Evolutionary conservation across 2,797 vertebrate genomes (phyloP), one percentile per base, ranked within the genome.

Genomic region (Melanotaenia nigrans): DNA sequence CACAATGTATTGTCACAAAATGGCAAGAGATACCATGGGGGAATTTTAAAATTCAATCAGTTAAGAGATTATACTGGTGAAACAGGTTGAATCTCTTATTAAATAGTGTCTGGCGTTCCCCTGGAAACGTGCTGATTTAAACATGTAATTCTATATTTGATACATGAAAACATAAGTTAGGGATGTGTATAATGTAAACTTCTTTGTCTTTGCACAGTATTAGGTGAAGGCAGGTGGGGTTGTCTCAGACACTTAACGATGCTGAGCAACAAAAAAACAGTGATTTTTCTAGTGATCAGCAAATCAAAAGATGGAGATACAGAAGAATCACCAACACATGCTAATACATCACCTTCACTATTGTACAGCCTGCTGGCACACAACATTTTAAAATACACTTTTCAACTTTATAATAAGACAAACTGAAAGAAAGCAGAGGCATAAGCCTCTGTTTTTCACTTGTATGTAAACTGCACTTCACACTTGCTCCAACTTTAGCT

Each of bases 1-100:
- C 59, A 72, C 60, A 32, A 73, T 84, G 70, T 76, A 78, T 82
- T 84, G 82, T 82, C 60, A 75, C 66, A 38, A 82, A 86, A 68
- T 65, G 12, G 65, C 56, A 58, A 72, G 25, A 32, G 69, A 82
- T 56, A 72, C 65, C 22, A 24, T 53, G 12, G 65, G 62, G 38
- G 60, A 65, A 75, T 76, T 81, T 77, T 42, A 13, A 69, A 73
- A 77, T 81, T 78, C 40, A 20, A 68, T 60, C 22, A 55, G 58
- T 79, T 85, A 18, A 47, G 60, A 68, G 65, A 79, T 76, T 61
- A 73, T 68, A 38, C 38, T n/a, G 47, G 51, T 58, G 33, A 61
- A 86, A 79, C 67, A 14, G 33, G 61, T 61, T 12, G 56, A 64
- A 68, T 38, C n/a, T 76, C 78, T 83, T 75, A 73, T 76, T 22